Evolutionary conservation across 2,113 vertebrate genomes (phyloP).

Genomic region (Pomatostomus ruficeps): DNA sequence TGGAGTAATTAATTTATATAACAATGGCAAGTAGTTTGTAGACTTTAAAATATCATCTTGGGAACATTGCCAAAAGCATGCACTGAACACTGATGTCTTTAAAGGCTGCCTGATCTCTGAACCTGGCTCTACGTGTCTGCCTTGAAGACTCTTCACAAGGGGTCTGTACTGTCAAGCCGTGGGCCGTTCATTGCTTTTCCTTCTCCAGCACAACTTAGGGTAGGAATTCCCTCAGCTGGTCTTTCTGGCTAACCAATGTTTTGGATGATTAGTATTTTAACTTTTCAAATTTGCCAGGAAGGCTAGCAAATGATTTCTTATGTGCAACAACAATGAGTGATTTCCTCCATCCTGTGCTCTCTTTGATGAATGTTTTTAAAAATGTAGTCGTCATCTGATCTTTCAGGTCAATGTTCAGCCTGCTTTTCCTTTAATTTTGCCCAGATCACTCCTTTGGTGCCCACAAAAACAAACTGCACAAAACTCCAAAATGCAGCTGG

Average conservation of each 20-base stretch:
- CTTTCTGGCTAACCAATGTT: neutral
- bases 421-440: slow-evolving; percentile 31
- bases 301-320: neutral
- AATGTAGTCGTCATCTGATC: neutral
- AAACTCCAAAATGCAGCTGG: neutral
- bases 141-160: neutral
- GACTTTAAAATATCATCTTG: neutral
- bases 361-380: slow-evolving; percentile 4
- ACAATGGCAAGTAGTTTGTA: neutral
- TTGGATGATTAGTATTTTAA: neutral
- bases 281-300: neutral
- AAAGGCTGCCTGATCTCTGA: neutral
- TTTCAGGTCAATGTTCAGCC: slow-evolving; percentile 3
- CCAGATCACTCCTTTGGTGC: neutral
- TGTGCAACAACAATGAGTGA: neutral
- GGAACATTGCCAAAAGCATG: neutral
- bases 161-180: neutral
- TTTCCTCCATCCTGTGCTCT: slow-evolving; percentile 10
- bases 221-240: neutral
- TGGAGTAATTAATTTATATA: neutral
- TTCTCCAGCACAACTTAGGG: neutral
- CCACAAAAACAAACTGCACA: neutral
- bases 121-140: neutral
- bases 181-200: neutral
- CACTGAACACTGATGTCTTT: neutral